A percentile compares a stretch with the other conserved stretches of the same genome.
phyloP scores from a whole-genome alignment of 2,888 invertebrate species.

The Scrobipalpa atriplicella region DNA sequence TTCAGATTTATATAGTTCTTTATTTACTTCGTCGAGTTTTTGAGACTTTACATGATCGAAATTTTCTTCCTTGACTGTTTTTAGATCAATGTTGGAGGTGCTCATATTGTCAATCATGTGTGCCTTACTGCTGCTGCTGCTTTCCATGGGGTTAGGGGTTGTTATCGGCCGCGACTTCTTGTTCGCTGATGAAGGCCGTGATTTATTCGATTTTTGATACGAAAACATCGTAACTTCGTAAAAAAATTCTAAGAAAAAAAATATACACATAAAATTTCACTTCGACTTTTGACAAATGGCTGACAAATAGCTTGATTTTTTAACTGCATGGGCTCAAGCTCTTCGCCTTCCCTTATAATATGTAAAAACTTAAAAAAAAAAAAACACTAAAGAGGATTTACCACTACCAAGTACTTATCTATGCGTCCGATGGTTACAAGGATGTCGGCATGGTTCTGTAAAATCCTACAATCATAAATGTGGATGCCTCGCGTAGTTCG shows the following conservation, averaged over 20 bases:
- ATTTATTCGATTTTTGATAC: neutral
- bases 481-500: too few relatives aligned
- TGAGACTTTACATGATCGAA: neutral
- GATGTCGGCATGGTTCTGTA: too few relatives aligned
- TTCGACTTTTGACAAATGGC: neutral
- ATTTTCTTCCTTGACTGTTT: slow-evolving; percentile 45
- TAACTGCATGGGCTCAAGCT: too few relatives aligned
- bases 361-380: too few relatives aligned
- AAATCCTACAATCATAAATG: too few relatives aligned
- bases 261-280: slow-evolving; percentile 9
- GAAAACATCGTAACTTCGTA: too few relatives aligned
- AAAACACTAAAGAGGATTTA: too few relatives aligned
- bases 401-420: too few relatives aligned
- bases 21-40: slow-evolving; percentile 28
- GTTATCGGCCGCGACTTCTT: slow-evolving; percentile 1
- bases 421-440: too few relatives aligned
- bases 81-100: neutral
- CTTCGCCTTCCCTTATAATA: too few relatives aligned
- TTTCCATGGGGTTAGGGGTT: neutral
- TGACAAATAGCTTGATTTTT: neutral
- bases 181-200: neutral
- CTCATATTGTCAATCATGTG: neutral
- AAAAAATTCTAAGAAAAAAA: neutral
- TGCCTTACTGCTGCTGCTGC: slow-evolving; percentile 1
- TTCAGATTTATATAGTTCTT: slow-evolving; percentile 57